Percentiles rank a stretch among this genome's conserved stretches.
Conservation (phyloP, 1,140 invertebrate species). For the Lethrus apterus region DNA sequence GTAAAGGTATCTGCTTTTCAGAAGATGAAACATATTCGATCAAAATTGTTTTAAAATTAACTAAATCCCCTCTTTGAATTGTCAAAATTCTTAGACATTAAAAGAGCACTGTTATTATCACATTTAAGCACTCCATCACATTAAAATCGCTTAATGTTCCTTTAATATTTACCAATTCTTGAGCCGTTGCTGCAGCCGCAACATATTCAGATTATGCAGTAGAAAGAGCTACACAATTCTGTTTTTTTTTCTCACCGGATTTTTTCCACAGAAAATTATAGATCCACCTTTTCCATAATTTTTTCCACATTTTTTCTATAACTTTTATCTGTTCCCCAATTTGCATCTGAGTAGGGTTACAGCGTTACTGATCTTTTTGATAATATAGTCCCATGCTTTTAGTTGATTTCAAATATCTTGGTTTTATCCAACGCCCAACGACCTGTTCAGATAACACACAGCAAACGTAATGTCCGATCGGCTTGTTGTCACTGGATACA, state of each 20-base stretch:
- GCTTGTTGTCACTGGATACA: conserved; percentile 1
- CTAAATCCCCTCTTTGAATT: too few relatives aligned
- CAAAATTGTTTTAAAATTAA: too few relatives aligned
- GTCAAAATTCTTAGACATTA: too few relatives aligned
- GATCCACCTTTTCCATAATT: too few relatives aligned
- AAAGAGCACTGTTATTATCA: too few relatives aligned
- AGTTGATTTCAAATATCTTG: conserved; percentile 39
- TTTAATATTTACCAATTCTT: conserved; percentile 6
- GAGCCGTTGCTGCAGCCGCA: neutral
- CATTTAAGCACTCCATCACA: too few relatives aligned
- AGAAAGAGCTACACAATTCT: conserved; percentile 7
- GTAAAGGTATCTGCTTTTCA: too few relatives aligned
- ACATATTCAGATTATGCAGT: conserved; percentile 10
- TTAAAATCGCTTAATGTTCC: conserved; percentile 3
- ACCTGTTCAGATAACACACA: conserved; percentile 24
- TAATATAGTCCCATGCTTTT: conserved; percentile 21
- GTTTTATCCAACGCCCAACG: conserved; percentile 28
- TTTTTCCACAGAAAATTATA: neutral
- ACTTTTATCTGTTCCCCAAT: conserved; percentile 32
- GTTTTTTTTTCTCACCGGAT: conserved; percentile 4
- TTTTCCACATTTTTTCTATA: conserved; percentile 29
- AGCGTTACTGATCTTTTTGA: conserved; percentile 15
- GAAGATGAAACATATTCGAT: too few relatives aligned
- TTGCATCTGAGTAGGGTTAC: conserved; percentile 26
- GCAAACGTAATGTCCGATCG: conserved; percentile 1